A percentile compares a stretch with the other conserved stretches of the same genome.
phyloP scores from a whole-genome alignment of 1,140 invertebrate species.

The Drosophila repleta region DNA sequence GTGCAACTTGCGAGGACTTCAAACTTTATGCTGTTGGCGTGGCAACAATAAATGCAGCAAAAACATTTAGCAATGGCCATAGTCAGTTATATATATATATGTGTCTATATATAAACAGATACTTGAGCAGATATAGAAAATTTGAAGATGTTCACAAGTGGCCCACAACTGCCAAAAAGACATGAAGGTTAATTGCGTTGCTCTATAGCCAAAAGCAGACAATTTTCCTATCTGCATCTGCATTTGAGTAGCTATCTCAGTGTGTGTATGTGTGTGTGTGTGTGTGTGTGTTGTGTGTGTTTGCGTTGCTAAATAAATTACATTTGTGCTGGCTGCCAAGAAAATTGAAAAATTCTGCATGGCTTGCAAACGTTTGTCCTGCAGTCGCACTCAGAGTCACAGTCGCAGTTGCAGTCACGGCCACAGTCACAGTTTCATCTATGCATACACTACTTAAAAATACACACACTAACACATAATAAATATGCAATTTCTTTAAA shows the following conservation, averaged over 20 bases:
- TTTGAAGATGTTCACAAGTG: conserved; percentile 73
- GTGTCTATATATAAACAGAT: background rate
- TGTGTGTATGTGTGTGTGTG: conserved; percentile 14
- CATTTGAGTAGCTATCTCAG: conserved; percentile 22
- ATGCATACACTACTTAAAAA: background rate
- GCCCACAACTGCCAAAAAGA: conserved; percentile 73
- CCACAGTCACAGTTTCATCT: background rate
- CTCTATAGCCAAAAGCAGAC: conserved; percentile 42
- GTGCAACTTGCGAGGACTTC: conserved; percentile 39
- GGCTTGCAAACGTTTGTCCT: conserved; percentile 54
- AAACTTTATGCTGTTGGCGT: conserved; percentile 58
- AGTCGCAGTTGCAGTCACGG: conserved; percentile 6
- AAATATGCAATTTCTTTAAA: conserved; percentile 3
- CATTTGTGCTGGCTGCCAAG: conserved; percentile 66
- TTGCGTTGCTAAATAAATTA: conserved; percentile 65
- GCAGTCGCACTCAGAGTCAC: conserved; percentile 36
- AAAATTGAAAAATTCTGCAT: conserved; percentile 75
- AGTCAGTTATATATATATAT: conserved; percentile 7
- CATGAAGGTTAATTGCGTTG: conserved; percentile 80
- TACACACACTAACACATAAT: background rate
- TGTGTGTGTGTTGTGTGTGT: conserved; percentile 30
- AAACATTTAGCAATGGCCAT: conserved; percentile 36
- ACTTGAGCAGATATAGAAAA: conserved; percentile 51
- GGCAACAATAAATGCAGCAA: conserved; percentile 46
- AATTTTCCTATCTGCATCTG: conserved; percentile 20